Evolutionary conservation across 2,888 invertebrate species (phyloP), one percentile per base, ranked within the genome.

Genomic region (Metopia argyrocephala): DNA sequence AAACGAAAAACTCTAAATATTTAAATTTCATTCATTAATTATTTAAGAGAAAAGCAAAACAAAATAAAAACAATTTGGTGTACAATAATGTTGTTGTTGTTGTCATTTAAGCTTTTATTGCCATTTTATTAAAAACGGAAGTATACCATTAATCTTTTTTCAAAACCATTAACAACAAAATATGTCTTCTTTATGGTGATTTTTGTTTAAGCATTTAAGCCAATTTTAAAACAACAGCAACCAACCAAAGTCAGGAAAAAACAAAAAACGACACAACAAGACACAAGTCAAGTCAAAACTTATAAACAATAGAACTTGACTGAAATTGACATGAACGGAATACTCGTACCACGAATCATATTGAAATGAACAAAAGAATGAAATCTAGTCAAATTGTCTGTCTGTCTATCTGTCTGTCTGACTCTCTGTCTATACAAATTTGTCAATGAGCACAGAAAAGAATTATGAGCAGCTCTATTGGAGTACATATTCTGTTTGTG

Each of bases 101-200:
- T 52, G 50, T 66, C 27, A 20, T 54, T 5, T 27, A 27, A 50
- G 46, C 6, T 69, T 23, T 66, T 15, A 18, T 31, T 52, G 57
- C 57, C 62, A 66, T 57, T 46, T 59, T 59, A 48, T 61, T 54
- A 66, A 45, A 75, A 78, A 71, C 81, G 81, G 81, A 81, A 78
- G 81, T 81, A 38, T 50, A 59, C 54, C 78, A 81, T 81, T 81
- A 81, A 81, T 81, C 78, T 80, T 81, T 54, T 46, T 15, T 27
- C 54, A 15, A 38, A 28, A 46, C 18, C n/a, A 38, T 31, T 61
- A 45, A 56, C 46, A 50, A 57, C 20, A 50, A 59, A 70, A 79
- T 31, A 52, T 66, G 52, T 69, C 62, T 69, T 68, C 74, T 75
- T 57, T 48, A 23, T 5, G 9, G 9, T 4, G n/a, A 27, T 61